These are phyloP conservation scores for Coelinius sp. DNA, from an alignment of 2,888 invertebrate species.

Conservation along the genomic window DNA sequence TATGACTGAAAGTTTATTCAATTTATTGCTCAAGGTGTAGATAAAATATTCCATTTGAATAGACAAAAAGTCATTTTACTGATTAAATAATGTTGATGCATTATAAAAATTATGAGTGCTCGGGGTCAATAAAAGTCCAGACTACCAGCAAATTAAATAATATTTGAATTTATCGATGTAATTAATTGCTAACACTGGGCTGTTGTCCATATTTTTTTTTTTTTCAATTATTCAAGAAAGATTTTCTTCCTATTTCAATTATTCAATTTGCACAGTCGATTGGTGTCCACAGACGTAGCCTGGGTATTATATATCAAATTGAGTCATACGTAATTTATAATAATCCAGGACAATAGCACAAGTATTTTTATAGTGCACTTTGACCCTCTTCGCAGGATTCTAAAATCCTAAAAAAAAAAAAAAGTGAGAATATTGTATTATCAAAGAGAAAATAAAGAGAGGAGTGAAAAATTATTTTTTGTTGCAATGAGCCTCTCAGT, in stretches of 20 bases:
- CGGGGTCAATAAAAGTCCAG: not conserved
- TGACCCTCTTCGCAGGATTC: not conserved
- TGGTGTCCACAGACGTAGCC: conserved; percentile 64
- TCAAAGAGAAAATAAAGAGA: conserved; percentile 24
- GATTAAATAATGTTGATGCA: conserved; percentile 10
- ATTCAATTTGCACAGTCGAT: conserved; percentile 48
- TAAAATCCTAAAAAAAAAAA: conserved; percentile 27
- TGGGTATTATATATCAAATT: conserved; percentile 29
- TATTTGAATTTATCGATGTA: not conserved
- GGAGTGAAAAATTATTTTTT: too few species aligned
- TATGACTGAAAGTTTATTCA: conserved; percentile 42
- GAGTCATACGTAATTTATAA: conserved; percentile 24
- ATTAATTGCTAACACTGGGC: not conserved
- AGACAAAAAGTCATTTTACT: not conserved
- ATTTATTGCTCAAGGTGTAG: conserved; percentile 42
- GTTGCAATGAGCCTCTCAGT: conserved; percentile 14
- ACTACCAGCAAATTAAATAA: not conserved
- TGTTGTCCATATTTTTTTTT: not conserved
- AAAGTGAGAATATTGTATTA: conserved; percentile 39
- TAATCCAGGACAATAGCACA: conserved; percentile 29
- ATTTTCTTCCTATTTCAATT: not conserved
- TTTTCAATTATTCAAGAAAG: not conserved
- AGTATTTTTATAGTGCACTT: conserved; percentile 24
- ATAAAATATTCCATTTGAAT: conserved; percentile 30
- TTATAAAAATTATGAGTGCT: conserved; percentile 15